phyloP scores from a whole-genome alignment of 2,113 vertebrate genomes.

The Ramphastos sulfuratus region DNA sequence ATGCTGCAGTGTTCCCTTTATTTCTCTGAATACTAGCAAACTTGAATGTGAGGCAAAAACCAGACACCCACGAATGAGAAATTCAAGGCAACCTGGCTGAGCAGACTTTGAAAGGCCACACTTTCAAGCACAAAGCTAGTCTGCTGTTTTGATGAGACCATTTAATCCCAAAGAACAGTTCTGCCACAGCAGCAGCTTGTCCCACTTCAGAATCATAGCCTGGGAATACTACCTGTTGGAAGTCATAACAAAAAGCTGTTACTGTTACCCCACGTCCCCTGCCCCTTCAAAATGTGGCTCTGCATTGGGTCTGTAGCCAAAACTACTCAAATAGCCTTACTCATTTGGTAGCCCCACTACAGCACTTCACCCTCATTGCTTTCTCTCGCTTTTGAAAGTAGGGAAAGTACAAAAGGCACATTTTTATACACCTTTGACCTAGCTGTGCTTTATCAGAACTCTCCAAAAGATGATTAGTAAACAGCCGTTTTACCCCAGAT shows the following conservation, averaged over 20 bases:
- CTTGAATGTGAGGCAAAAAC: not conserved
- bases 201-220: not conserved
- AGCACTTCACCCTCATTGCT: not conserved
- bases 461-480: not conserved
- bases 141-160: too few relatives aligned
- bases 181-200: not conserved
- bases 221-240: not conserved
- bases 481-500: not conserved
- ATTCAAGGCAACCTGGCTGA: not conserved
- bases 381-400: too few relatives aligned
- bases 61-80: not conserved
- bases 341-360: not conserved
- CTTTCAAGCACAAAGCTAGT: rapidly evolving
- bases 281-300: not conserved
- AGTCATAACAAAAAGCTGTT: not conserved
- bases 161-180: not conserved
- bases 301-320: not conserved
- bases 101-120: rapidly evolving
- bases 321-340: not conserved
- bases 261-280: too few relatives aligned
- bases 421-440: not conserved
- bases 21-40: not conserved
- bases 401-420: rapidly evolving
- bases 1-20: not conserved
- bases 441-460: not conserved